These are phyloP conservation scores for Hephaestus fuliginosus DNA, from an alignment of 2,797 vertebrate species.

Conservation along the genomic window DNA sequence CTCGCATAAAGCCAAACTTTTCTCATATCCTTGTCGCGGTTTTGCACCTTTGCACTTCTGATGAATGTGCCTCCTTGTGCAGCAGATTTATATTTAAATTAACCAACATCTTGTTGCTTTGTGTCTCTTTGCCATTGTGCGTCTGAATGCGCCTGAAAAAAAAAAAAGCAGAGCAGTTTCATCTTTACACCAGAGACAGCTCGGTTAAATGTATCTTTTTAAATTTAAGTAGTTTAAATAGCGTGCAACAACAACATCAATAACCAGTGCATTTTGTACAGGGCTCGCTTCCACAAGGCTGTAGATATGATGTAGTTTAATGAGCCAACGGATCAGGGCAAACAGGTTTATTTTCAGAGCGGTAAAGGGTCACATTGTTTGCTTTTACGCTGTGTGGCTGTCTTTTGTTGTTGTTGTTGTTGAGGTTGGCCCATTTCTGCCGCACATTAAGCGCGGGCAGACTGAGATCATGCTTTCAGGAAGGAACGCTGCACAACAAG, in stretches of 20 bases:
- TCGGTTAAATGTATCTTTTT: background rate
- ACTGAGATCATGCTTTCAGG: background rate
- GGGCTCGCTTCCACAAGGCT: background rate
- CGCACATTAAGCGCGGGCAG: background rate
- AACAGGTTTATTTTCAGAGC: background rate
- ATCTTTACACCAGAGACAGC: background rate
- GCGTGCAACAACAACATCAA: background rate
- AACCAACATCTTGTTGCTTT: background rate
- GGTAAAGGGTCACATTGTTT: background rate
- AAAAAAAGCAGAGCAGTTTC: background rate
- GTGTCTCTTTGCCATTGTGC: background rate
- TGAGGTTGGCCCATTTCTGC: slow-evolving; percentile 6
- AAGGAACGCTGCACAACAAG: background rate
- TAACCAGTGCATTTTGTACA: background rate
- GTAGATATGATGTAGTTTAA: background rate
- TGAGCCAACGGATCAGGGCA: slow-evolving; percentile 1
- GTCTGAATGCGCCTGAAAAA: background rate
- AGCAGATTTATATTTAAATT: background rate
- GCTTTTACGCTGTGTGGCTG: background rate
- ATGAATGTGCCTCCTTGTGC: background rate
- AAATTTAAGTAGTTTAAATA: background rate
- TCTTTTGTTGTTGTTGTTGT: background rate
- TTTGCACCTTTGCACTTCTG: background rate
- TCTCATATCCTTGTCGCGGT: background rate
- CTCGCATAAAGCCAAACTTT: background rate